phyloP scores from a whole-genome alignment of 2,888 invertebrate species.

The Drosophila sordidula region DNA sequence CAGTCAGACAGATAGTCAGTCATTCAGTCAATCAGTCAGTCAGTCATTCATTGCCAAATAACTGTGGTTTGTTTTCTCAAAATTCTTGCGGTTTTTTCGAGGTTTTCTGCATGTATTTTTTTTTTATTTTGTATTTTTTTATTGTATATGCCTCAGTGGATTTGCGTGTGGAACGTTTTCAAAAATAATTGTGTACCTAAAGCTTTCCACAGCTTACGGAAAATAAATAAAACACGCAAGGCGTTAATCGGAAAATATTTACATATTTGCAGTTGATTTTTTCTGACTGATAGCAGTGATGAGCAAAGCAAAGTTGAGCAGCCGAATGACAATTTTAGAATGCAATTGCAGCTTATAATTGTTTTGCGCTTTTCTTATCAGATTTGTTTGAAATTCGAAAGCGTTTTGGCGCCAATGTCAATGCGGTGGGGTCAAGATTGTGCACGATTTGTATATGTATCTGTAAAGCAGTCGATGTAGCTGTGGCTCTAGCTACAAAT shows the following conservation, averaged over 20 bases:
- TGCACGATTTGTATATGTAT: slow-evolving; percentile 9
- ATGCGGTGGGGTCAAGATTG: slow-evolving; percentile 35
- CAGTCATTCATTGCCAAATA: slow-evolving; percentile 71
- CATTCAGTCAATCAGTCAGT: neutral
- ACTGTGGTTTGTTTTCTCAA: slow-evolving; percentile 43
- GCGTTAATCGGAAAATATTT: slow-evolving; percentile 73
- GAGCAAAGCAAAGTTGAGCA: slow-evolving; percentile 8
- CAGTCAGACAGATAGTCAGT: neutral
- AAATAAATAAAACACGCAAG: slow-evolving; percentile 13
- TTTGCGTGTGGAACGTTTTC: slow-evolving; percentile 52
- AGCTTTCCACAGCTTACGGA: slow-evolving; percentile 48
- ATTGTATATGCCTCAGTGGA: slow-evolving; percentile 40
- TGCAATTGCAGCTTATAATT: slow-evolving; percentile 49
- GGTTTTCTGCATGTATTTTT: slow-evolving; percentile 9
- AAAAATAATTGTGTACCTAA: slow-evolving; percentile 36
- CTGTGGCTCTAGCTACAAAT: slow-evolving; percentile 9
- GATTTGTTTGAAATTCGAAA: slow-evolving; percentile 46
- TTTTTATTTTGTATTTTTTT: slow-evolving; percentile 19
- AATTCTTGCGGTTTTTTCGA: slow-evolving; percentile 49
- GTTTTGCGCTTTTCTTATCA: slow-evolving; percentile 53
- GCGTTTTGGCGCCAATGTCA: slow-evolving; percentile 69
- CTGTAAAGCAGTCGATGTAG: slow-evolving; percentile 2
- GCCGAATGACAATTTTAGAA: slow-evolving; percentile 31
- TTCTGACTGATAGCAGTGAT: slow-evolving; percentile 25
- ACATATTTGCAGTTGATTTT: slow-evolving; percentile 46